A percentile compares a stretch with the other conserved stretches of the same genome.
Evolutionary conservation across 1,140 invertebrate species (phyloP).

Genomic region (Drosophila nigrodunni): DNA sequence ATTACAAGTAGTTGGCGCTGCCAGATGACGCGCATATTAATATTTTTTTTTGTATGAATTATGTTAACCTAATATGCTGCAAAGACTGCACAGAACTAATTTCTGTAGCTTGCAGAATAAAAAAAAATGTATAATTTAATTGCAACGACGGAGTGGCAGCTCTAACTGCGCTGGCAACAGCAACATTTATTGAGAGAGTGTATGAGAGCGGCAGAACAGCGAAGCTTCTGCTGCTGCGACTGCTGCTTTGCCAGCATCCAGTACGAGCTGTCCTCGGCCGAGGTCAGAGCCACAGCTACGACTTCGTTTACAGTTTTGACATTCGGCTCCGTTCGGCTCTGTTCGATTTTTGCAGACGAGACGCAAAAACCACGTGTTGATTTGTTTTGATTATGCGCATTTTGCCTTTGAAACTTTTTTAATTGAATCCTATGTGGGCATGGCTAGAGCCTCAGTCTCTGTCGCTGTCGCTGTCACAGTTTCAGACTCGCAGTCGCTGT

Average conservation of each 20-base stretch:
- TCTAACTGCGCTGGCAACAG: neutral
- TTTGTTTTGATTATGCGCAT: slow-evolving; percentile 84
- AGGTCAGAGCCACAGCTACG: slow-evolving; percentile 27
- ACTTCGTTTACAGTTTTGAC: neutral
- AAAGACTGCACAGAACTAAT: no score
- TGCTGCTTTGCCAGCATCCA: slow-evolving; percentile 20
- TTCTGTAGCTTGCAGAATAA: no score
- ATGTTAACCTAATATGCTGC: no score
- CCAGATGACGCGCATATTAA: slow-evolving; percentile 23
- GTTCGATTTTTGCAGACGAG: slow-evolving; percentile 46
- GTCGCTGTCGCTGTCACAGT: neutral
- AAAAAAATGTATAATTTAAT: no score
- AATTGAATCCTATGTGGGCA: slow-evolving; percentile 67
- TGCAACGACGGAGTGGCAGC: slow-evolving; percentile 20
- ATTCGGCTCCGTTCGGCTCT: neutral
- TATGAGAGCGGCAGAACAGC: neutral
- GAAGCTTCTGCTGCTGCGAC: slow-evolving; percentile 11
- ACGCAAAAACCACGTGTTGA: slow-evolving; percentile 82
- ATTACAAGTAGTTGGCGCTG: slow-evolving; percentile 35
- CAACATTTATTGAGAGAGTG: neutral
- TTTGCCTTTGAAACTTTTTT: slow-evolving; percentile 65
- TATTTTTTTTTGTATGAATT: no score
- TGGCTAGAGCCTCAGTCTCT: slow-evolving; percentile 12
- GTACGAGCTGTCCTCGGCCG: slow-evolving; percentile 13
- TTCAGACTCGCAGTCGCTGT: neutral